Evolutionary conservation across 1,140 invertebrate species (phyloP).

Genomic region (Acyrthosiphon pisum): DNA sequence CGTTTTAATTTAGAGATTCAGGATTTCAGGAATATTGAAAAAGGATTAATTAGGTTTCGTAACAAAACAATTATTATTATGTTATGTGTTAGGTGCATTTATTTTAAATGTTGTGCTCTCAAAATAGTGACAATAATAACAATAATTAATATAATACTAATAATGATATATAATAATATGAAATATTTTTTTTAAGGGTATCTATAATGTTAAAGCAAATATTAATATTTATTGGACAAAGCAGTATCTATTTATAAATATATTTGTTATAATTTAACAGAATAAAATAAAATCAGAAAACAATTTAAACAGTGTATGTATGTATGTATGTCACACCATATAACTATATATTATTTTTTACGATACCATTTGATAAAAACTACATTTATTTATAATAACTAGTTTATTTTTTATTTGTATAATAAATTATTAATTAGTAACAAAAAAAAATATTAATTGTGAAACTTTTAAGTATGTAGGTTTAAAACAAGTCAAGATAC

Average conservation of each 20-base stretch:
- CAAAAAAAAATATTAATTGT: background rate
- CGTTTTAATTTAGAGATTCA: background rate
- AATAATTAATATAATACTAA: background rate
- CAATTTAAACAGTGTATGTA: background rate
- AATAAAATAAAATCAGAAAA: background rate
- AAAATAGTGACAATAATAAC: background rate
- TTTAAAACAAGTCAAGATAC: background rate
- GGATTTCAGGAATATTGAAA: background rate
- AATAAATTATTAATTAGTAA: background rate
- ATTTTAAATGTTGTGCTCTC: background rate
- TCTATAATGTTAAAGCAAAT: background rate
- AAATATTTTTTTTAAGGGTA: background rate
- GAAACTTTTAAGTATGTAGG: background rate
- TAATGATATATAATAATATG: background rate
- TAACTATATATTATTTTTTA: no score
- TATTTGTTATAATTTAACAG: background rate
- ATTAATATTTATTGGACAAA: background rate
- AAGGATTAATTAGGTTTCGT: background rate
- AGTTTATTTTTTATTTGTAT: background rate
- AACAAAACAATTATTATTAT: background rate
- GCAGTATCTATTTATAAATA: background rate
- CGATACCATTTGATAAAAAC: background rate
- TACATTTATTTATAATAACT: background rate
- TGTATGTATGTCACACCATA: background rate
- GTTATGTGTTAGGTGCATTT: background rate